These are phyloP conservation scores for Xenopus petersii DNA, from an alignment of 2,797 vertebrate genomes.

Conservation along the genomic window DNA sequence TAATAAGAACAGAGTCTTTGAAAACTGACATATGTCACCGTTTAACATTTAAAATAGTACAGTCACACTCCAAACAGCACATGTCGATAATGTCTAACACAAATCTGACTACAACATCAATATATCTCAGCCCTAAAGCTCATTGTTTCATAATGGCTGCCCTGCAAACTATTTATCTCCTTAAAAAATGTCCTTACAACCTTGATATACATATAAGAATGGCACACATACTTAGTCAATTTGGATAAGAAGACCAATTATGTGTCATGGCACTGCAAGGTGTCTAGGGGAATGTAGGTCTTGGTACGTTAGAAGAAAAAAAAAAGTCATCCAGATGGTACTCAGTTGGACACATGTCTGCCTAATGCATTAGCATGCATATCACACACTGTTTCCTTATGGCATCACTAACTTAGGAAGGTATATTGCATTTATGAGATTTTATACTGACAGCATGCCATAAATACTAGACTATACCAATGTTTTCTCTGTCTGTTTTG, in stretches of 20 bases:
- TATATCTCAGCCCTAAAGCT: conserved; percentile 17
- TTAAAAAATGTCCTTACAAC: conserved; percentile 40
- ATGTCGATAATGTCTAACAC: conserved; percentile 28
- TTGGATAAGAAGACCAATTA: conserved; percentile 42
- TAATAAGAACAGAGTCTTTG: neutral
- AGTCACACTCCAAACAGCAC: conserved; percentile 25
- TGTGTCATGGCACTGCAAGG: conserved; percentile 28
- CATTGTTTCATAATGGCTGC: conserved; percentile 28
- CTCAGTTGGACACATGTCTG: conserved; percentile 30
- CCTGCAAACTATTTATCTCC: conserved; percentile 31
- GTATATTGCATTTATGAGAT: conserved; percentile 11
- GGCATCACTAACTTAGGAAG: conserved; percentile 9
- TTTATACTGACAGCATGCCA: conserved; percentile 8
- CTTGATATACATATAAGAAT: conserved; percentile 40
- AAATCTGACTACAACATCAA: conserved; percentile 41
- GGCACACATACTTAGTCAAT: conserved; percentile 36
- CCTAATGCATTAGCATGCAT: conserved; percentile 31
- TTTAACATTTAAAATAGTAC: conserved; percentile 27
- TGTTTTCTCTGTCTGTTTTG: too few relatives aligned
- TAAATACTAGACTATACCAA: neutral
- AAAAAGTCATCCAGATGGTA: conserved; percentile 41
- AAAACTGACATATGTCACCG: conserved; percentile 11
- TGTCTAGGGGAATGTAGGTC: conserved; percentile 38
- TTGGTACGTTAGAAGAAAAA: conserved; percentile 18
- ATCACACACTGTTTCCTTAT: conserved; percentile 36